Conservation (phyloP, 2,888 invertebrate species). For the Microplitis manilae region DNA sequence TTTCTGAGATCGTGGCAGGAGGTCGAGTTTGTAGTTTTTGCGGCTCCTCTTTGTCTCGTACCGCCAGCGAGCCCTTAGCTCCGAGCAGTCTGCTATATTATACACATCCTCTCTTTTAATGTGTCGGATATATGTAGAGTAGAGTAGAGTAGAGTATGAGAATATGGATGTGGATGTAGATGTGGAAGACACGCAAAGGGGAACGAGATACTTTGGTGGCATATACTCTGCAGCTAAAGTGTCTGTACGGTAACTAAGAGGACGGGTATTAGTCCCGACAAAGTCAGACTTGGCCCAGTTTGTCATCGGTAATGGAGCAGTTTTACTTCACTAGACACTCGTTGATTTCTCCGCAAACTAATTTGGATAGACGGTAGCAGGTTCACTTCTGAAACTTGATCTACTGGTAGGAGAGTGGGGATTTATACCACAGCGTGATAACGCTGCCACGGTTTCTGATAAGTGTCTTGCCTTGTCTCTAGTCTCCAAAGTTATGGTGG, state of each 20-base stretch:
- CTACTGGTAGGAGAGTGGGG: constrained; percentile 1
- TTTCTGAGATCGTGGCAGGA: constrained; percentile 34
- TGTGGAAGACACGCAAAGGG: not conserved
- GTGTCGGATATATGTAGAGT: not conserved
- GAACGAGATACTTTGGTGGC: not conserved
- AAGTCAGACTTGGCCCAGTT: constrained; percentile 47
- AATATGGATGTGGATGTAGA: too few relatives aligned
- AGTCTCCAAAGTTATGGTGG: constrained; percentile 19
- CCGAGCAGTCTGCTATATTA: not conserved
- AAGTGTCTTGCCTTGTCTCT: constrained; percentile 2
- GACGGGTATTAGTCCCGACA: not conserved
- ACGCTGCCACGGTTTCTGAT: not conserved
- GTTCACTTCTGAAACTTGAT: constrained; percentile 26
- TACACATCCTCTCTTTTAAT: not conserved
- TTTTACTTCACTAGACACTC: constrained; percentile 10
- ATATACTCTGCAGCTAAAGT: not conserved
- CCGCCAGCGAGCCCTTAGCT: constrained; percentile 2
- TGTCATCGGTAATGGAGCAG: constrained; percentile 41
- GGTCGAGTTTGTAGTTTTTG: constrained; percentile 42
- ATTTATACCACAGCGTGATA: constrained; percentile 3
- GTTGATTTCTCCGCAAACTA: constrained; percentile 29
- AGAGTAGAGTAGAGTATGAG: too few relatives aligned
- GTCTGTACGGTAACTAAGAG: not conserved
- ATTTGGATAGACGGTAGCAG: constrained; percentile 20
- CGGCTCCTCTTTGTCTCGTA: constrained; percentile 17